Base-by-base conservation (phyloP, 2,888 invertebrate genomes). In the Embidobia sp. region DNA sequence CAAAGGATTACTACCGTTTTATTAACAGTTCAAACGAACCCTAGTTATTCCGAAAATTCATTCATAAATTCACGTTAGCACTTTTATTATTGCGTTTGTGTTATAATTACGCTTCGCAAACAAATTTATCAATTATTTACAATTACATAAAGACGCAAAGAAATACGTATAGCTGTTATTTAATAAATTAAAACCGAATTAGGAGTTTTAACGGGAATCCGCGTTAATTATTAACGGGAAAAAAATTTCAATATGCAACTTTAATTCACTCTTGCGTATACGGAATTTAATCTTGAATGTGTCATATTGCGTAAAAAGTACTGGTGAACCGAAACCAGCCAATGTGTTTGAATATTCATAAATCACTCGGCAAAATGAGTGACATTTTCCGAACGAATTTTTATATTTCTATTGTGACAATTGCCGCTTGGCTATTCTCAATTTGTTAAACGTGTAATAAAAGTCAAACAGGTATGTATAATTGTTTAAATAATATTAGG, bases 311-410 rank as follows among this genome's bases (percentile, higher is more conserved):
- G 16, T 51, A n/a, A 13, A 33, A 13, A 18, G 11, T 11, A 19
- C 7, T 8, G 35, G 1, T 22, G 16, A 26, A 26, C 8, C 5
- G 15, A 37, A 37, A 33, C 18, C n/a, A 22, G 6, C 15, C 22
- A 15, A 26, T 7, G 26, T 53, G 10, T 53, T 53, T 53, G 35
- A 49, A 53, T 37, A 53, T 53, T 53, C 37, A 53, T 53, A 53
- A 37, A 10, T 37, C 37, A 37, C 37, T 37, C 15, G 15, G 15
- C 37, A 26, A 53, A 37, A 37, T 37, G 53, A 31, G 51, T 37
- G 53, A 26, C 35, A 33, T 51, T 51, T 51, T 33, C 19, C 51
- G 27, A 33, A 18, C 19, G 53, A 37, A 37, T 26, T 35, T 2
- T 26, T 15, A 22, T 15, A 37, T 29, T 53, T 53, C 37, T 53